phyloP scores from a whole-genome alignment of 30 jellyfish, hydroid and myxozoan species.

The Aurelia sp. region DNA sequence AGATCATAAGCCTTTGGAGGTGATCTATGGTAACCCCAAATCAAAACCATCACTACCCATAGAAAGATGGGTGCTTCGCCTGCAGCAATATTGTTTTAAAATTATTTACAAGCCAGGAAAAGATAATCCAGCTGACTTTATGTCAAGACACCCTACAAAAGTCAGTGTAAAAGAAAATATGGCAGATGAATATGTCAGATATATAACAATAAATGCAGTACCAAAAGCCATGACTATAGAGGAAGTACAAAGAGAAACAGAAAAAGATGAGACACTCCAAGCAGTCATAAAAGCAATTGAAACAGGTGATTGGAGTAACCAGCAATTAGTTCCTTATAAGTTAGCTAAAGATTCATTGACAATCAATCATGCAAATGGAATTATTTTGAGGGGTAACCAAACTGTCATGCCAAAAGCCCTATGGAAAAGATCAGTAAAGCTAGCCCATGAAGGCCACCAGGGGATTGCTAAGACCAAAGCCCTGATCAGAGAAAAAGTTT shows the following conservation, averaged over 20 bases:
- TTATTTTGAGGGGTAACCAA: constrained; percentile 26
- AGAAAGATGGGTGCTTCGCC: constrained; percentile 51
- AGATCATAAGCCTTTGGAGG: constrained; percentile 44
- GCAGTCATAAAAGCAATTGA: not conserved
- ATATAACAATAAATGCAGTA: not conserved
- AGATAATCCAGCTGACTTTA: constrained; percentile 46
- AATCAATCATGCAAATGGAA: constrained; percentile 9
- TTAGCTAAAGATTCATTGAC: not conserved
- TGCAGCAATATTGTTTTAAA: constrained; percentile 18
- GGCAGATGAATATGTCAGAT: constrained; percentile 19
- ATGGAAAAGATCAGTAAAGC: constrained; percentile 8
- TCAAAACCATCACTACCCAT: constrained; percentile 24
- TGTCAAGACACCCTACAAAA: constrained; percentile 28
- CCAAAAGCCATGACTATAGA: constrained; percentile 16
- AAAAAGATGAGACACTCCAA: constrained; percentile 1
- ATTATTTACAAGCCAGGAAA: constrained; percentile 27
- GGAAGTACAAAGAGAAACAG: constrained; percentile 1
- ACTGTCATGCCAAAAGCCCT: constrained; percentile 32
- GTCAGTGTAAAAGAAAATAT: not conserved
- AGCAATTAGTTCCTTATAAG: no score
- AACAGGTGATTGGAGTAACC: no score
- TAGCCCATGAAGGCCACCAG: not conserved
- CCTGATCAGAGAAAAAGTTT: constrained; percentile 9
- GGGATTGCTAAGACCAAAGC: no score
- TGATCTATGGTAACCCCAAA: constrained; percentile 6